Conservation (phyloP, 2,888 invertebrate genomes). For the Drosophila algonquin region DNA sequence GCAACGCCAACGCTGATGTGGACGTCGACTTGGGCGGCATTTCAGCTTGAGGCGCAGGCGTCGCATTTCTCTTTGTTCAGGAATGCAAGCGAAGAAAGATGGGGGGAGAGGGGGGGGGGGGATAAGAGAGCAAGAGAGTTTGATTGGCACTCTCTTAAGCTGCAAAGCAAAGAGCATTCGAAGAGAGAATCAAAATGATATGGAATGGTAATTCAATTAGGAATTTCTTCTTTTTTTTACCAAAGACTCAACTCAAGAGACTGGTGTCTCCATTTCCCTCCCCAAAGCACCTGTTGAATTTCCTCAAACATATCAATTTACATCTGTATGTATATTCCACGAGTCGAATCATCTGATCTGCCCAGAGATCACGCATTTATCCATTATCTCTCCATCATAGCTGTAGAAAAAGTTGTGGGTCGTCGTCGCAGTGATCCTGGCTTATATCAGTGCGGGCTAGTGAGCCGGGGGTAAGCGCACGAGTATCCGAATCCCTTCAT, state of each 20-base stretch:
- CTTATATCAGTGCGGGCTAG: no score
- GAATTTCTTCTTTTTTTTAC: slow-evolving; percentile 45
- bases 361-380: no score
- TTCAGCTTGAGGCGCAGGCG: slow-evolving; percentile 32
- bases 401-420: no score
- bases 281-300: no score
- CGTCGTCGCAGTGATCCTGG: no score
- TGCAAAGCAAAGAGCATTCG: background rate
- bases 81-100: background rate
- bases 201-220: slow-evolving; percentile 59
- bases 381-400: no score
- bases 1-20: background rate
- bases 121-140: background rate
- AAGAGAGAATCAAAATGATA: slow-evolving; percentile 41
- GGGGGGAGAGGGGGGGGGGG: background rate
- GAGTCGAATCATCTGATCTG: no score
- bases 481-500: no score
- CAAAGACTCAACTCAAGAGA: background rate
- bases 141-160: slow-evolving; percentile 28
- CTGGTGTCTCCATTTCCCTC: background rate
- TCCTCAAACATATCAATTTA: no score
- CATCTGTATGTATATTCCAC: no score
- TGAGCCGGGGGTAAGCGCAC: no score
- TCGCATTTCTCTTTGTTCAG: slow-evolving; percentile 12
- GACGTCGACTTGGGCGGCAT: slow-evolving; percentile 34